phyloP scores from a whole-genome alignment of 2,113 vertebrate genomes.

The Leptocoma aspasia region DNA sequence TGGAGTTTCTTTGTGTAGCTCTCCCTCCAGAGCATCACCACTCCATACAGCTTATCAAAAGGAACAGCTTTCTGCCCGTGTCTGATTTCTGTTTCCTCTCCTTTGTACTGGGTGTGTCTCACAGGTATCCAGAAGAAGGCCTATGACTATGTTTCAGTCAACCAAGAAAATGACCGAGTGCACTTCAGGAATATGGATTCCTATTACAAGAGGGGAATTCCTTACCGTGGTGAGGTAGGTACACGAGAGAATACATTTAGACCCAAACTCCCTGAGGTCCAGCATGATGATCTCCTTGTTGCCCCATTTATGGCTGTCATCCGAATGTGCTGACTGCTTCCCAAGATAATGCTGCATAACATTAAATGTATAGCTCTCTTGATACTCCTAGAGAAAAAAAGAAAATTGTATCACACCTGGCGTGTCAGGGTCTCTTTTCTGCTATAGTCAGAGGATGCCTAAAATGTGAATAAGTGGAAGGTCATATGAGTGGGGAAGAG shows the following conservation, averaged over 20 bases:
- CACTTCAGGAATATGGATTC: slow-evolving; percentile 46
- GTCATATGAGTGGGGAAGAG: not conserved
- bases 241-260: not conserved
- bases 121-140: slow-evolving; percentile 66
- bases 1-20: not conserved
- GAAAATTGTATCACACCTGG: not conserved
- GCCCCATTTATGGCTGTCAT: not conserved
- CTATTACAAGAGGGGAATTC: slow-evolving; percentile 69
- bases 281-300: not conserved
- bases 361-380: not conserved
- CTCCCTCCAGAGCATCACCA: not conserved
- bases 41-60: not conserved
- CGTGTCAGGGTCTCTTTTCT: not conserved
- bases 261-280: not conserved
- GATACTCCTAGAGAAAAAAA: not conserved
- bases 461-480: not conserved
- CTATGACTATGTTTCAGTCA: slow-evolving; percentile 32
- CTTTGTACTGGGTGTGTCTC: not conserved
- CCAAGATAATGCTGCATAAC: not conserved
- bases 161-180: slow-evolving; percentile 16
- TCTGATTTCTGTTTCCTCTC: not conserved
- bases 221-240: slow-evolving; percentile 67
- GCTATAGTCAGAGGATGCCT: not conserved
- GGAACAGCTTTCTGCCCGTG: not conserved
- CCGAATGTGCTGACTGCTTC: not conserved